Base-by-base conservation (phyloP, 53 echinoderm and acorn worm genomes). In the Henricia sp. region DNA sequence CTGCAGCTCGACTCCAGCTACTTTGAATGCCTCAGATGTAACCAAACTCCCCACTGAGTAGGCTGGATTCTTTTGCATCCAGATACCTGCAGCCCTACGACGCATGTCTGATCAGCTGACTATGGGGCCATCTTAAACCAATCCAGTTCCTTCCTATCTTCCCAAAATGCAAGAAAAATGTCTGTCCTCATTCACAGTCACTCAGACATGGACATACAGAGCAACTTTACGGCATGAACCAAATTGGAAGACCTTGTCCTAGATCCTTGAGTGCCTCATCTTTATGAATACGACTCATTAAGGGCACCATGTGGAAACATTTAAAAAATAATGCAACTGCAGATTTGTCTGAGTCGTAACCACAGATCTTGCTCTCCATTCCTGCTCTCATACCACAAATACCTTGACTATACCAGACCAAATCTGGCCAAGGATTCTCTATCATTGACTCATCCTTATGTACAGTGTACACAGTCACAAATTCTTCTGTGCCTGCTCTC, bases 31-130 rank as follows among this genome's bases (percentile, higher is more conserved):
- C 76, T 28, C 24, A n/a, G 36, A 42, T 3, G 76, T 57, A 86
- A 86, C 43, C 76, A 25, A 56, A 76, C 86, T 54, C 76, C 80
- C 80, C 32, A 30, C 23, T 33, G n/a, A n/a, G n/a, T n/a, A n/a
- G 78, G 44, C 41, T 63, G 64, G 80, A 80, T 80, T 80, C 80
- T n/a, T 23, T 64, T 36, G 62, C 80, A 80, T 80, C 80, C 63
- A 53, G 52, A 41, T 37, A 24, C 1, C 56, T 16, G 16, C 38
- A 42, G 76, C n/a, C 58, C 48, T 27, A 76, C 33, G 39, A 41
- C 59, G 76, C 76, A 76, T 76, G 76, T 58, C 41, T 43, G 76
- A n/a, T 26, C 17, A 13, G 16, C 67, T 12, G 67, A 67, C 37
- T 40, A 39, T 24, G 10, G 37, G 39, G 39, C 2, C 33, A 32